These are phyloP conservation scores for Tolypeutes matacus DNA, from an alignment of 2,797 vertebrate genomes.

Conservation along the genomic window DNA sequence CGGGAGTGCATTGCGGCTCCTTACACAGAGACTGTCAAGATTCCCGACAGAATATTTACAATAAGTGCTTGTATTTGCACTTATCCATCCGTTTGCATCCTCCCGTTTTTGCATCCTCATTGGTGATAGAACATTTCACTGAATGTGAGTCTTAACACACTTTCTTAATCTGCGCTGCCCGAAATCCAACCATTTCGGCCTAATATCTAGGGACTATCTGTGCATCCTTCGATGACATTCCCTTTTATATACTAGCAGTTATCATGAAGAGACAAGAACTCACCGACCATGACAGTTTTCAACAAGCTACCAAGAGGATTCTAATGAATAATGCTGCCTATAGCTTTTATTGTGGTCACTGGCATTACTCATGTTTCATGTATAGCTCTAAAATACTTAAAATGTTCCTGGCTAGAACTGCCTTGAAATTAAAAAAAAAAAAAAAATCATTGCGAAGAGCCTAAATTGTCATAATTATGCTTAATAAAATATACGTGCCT, in stretches of 20 bases:
- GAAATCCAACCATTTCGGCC: not conserved
- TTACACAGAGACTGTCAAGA: not conserved
- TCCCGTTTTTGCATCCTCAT: not conserved
- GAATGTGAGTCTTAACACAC: not conserved
- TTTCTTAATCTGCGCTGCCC: not conserved
- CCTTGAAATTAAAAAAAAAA: not conserved
- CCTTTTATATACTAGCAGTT: not conserved
- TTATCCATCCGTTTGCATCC: not conserved
- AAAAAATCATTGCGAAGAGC: not conserved
- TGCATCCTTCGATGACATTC: not conserved
- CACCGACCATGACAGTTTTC: not conserved
- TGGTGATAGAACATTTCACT: not conserved
- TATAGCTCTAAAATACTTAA: not conserved
- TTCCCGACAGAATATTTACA: not conserved
- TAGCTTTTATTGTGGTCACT: not conserved
- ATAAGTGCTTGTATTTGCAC: not conserved
- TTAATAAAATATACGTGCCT: not conserved
- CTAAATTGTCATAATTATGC: not conserved
- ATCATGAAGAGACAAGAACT: not conserved
- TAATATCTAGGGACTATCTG: not conserved
- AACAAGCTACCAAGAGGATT: not conserved
- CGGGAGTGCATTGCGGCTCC: not conserved
- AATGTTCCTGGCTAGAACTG: not conserved
- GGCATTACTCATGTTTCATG: not conserved
- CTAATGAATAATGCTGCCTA: not conserved